Percentiles rank a stretch among this genome's conserved stretches.
Conservation (phyloP, 1,140 invertebrate genomes). For the Arctopsyche grandis region DNA sequence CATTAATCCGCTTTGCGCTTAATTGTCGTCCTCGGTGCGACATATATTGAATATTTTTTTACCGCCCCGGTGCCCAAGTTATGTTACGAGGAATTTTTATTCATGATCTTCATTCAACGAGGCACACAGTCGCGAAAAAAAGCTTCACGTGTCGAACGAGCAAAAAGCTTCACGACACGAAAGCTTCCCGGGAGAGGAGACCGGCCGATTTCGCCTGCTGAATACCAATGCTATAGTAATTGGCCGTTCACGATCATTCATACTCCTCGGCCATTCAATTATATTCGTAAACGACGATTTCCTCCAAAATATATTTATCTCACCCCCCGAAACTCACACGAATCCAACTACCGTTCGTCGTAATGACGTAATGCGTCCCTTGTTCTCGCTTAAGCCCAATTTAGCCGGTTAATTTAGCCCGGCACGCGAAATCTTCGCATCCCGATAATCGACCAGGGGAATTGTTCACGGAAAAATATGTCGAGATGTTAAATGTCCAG, state of each 20-base stretch:
- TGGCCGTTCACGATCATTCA: constrained; percentile 38
- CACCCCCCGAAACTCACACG: not conserved
- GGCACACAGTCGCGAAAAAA: not conserved
- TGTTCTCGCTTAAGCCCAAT: constrained; percentile 13
- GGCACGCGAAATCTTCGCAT: not conserved
- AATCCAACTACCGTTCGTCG: constrained; percentile 14
- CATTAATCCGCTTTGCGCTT: not conserved
- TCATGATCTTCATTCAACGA: constrained; percentile 21
- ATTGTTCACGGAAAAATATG: not conserved
- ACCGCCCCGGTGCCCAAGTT: not conserved
- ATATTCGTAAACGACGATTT: constrained; percentile 31
- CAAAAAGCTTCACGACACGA: constrained; percentile 17
- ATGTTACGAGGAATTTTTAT: constrained; percentile 15
- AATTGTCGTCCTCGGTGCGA: constrained; percentile 6
- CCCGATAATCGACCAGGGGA: not conserved
- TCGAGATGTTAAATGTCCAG: not conserved
- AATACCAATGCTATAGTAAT: constrained; percentile 37
- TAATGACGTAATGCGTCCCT: not conserved
- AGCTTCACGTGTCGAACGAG: not conserved
- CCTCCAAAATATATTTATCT: not conserved
- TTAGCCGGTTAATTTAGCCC: not conserved
- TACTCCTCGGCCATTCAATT: constrained; percentile 31
- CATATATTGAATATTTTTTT: constrained; percentile 21
- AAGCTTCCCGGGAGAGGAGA: constrained; percentile 18
- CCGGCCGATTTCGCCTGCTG: constrained; percentile 11